Conservation (phyloP, 2,113 vertebrate species). For the Thinocorus orbignyianus region DNA sequence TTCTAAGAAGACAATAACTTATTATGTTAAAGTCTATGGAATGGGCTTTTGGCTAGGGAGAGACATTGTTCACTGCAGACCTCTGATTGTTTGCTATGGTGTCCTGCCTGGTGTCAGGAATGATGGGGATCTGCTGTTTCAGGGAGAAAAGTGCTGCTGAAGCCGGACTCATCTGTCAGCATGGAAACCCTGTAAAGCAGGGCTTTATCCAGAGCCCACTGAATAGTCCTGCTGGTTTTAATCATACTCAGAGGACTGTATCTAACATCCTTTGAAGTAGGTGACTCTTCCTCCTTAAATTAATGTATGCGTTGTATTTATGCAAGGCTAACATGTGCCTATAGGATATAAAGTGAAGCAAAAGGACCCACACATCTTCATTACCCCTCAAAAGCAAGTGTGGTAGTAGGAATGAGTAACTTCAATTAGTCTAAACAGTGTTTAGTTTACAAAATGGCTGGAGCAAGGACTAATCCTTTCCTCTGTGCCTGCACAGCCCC, state of each 20-base stretch:
- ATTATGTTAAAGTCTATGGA: background rate
- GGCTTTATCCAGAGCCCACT: background rate
- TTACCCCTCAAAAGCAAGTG: background rate
- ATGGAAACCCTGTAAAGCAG: background rate
- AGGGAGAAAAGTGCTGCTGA: background rate
- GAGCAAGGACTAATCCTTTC: background rate
- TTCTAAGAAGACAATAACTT: conserved; percentile 39
- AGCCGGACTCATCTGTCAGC: background rate
- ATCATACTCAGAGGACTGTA: background rate
- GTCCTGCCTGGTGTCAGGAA: conserved; percentile 14
- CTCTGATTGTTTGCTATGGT: background rate
- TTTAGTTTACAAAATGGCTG: background rate
- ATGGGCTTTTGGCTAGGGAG: background rate
- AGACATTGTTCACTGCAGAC: background rate
- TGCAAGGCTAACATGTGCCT: background rate
- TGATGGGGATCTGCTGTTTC: background rate
- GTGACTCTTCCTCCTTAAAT: background rate
- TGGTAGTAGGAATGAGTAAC: background rate
- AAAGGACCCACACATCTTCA: background rate
- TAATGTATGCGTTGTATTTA: background rate
- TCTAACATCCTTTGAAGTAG: background rate
- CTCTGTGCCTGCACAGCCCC: background rate
- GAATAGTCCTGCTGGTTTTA: background rate
- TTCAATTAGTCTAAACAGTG: background rate
- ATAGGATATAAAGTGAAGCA: background rate